phyloP scores from a whole-genome alignment of 1,140 invertebrate species.

The Ips nitidus region DNA sequence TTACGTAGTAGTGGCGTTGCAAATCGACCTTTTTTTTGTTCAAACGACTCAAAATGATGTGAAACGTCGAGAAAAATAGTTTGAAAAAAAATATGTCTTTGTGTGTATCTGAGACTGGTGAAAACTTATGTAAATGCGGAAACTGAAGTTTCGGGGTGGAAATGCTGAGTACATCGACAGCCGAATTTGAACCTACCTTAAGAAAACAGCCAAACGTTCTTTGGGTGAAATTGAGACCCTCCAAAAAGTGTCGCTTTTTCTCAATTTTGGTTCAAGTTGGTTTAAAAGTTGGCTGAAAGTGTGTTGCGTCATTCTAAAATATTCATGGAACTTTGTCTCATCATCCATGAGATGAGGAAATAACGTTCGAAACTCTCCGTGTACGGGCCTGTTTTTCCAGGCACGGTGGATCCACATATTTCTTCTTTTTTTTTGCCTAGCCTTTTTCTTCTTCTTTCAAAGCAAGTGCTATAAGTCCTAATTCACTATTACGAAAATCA shows the following conservation, averaged over 20 bases:
- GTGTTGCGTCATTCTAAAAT: conserved; percentile 26
- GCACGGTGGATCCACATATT: conserved; percentile 20
- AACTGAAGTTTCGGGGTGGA: not conserved
- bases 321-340: conserved; percentile 31
- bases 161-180: not conserved
- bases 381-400: conserved; percentile 18
- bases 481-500: conserved; percentile 3
- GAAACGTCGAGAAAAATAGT: too few relatives aligned
- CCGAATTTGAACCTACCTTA: conserved; percentile 37
- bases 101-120: too few relatives aligned
- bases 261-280: not conserved
- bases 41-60: too few relatives aligned
- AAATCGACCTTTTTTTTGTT: too few relatives aligned
- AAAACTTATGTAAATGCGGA: too few relatives aligned
- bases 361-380: conserved; percentile 26
- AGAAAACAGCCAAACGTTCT: conserved; percentile 36
- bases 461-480: conserved; percentile 14
- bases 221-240: conserved; percentile 21
- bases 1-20: too few relatives aligned
- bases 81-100: too few relatives aligned
- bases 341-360: conserved; percentile 26
- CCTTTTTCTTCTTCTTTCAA: conserved; percentile 5
- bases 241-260: conserved; percentile 19
- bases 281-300: conserved; percentile 16
- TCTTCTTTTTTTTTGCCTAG: conserved; percentile 8